Evolutionary conservation across 1,140 invertebrate species (phyloP).

Genomic region (Cheumatopsyche charites): DNA sequence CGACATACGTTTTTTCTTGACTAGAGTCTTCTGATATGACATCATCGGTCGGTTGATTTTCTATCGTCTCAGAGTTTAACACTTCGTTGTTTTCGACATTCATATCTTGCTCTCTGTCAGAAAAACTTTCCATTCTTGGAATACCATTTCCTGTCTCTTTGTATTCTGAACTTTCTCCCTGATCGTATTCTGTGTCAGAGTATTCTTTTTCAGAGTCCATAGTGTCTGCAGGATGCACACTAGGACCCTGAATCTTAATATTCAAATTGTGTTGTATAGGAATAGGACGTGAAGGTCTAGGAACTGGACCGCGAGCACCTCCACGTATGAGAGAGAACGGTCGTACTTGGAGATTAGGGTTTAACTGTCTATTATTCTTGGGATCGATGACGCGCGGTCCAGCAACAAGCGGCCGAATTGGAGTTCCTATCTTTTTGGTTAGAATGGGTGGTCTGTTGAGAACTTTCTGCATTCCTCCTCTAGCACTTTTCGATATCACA

Average conservation of each 20-base stretch:
- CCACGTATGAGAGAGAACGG: slow-evolving; percentile 40
- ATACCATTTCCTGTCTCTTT: slow-evolving; percentile 11
- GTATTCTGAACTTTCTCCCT: slow-evolving; percentile 6
- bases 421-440: slow-evolving; percentile 51
- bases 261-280: slow-evolving; percentile 45
- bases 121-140: neutral
- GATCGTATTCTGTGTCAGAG: slow-evolving; percentile 18
- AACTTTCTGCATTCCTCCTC: slow-evolving; percentile 54
- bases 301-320: slow-evolving; percentile 11
- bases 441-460: slow-evolving; percentile 53
- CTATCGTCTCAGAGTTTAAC: slow-evolving; percentile 19
- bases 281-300: slow-evolving; percentile 35
- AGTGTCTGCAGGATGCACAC: neutral
- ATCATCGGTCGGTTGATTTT: slow-evolving; percentile 37
- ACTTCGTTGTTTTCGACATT: slow-evolving; percentile 25
- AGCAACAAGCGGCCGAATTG: slow-evolving; percentile 52
- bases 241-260: slow-evolving; percentile 45
- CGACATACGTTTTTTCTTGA: slow-evolving; percentile 47
- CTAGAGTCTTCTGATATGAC: slow-evolving; percentile 46
- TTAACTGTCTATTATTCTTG: slow-evolving; percentile 37
- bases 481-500: slow-evolving; percentile 66
- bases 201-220: slow-evolving; percentile 11
- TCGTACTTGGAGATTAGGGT: slow-evolving; percentile 14
- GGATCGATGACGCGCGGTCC: slow-evolving; percentile 58
- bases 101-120: neutral